These are phyloP conservation scores for Coenonympha arcania DNA, from an alignment of 2,888 invertebrate species.

Conservation along the genomic window DNA sequence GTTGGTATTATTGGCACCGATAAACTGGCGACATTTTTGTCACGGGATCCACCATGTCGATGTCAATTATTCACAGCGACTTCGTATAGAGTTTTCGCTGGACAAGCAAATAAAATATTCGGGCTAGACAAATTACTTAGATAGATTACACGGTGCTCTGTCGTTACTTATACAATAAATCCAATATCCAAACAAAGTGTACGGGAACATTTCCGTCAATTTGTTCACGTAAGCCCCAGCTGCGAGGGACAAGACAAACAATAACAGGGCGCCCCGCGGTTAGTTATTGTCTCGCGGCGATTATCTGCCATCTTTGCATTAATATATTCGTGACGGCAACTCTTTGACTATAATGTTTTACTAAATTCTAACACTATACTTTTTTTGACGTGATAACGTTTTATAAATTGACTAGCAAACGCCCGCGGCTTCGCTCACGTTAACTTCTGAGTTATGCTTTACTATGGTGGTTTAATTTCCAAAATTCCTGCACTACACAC, in stretches of 20 bases:
- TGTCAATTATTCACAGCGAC: no score
- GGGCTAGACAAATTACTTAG: constrained; percentile 8
- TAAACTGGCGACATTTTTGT: no score
- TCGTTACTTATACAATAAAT: constrained; percentile 11
- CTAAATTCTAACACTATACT: no score
- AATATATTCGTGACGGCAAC: constrained; percentile 48
- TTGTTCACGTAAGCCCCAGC: constrained; percentile 49
- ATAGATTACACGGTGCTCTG: constrained; percentile 8
- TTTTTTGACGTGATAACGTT: no score
- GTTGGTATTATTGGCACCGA: no score
- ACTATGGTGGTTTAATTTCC: no score
- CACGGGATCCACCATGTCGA: no score
- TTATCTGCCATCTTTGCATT: constrained; percentile 57
- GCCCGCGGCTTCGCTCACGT: no score
- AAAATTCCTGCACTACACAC: no score
- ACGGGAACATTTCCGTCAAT: constrained; percentile 55
- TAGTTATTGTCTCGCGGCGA: constrained; percentile 59
- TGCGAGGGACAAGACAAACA: constrained; percentile 59
- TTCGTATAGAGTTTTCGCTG: not conserved
- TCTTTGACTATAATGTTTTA: constrained; percentile 35
- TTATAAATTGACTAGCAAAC: no score
- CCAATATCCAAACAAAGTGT: constrained; percentile 22
- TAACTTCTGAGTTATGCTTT: no score
- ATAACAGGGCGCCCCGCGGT: constrained; percentile 51
- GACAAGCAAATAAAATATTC: not conserved